These are phyloP conservation scores for Anarrhichthys ocellatus DNA, from an alignment of 2,113 vertebrate species.

Conservation along the genomic window DNA sequence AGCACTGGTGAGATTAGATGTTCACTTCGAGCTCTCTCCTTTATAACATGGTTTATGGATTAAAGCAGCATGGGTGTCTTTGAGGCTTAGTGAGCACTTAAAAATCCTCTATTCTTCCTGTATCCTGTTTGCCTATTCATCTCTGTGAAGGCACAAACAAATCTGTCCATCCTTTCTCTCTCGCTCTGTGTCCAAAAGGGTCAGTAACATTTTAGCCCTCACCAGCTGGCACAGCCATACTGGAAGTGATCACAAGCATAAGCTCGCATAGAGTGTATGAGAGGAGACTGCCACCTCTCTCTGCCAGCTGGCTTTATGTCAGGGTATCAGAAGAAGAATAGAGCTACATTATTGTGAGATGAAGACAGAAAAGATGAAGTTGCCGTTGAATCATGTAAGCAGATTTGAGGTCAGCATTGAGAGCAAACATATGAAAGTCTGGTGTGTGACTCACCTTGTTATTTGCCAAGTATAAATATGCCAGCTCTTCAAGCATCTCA, in stretches of 20 bases:
- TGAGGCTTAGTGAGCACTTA: constrained; percentile 73
- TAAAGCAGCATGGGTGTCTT: constrained; percentile 70
- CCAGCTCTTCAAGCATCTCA: constrained; percentile 91
- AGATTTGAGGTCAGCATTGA: not conserved
- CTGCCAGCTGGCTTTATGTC: constrained; percentile 35
- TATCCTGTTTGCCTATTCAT: constrained; percentile 57
- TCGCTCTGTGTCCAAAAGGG: constrained; percentile 40
- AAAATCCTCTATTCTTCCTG: constrained; percentile 64
- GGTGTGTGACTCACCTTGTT: constrained; percentile 89
- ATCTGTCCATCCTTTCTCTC: constrained; percentile 63
- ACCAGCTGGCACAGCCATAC: constrained; percentile 58
- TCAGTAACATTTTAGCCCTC: constrained; percentile 61
- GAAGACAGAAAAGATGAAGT: not conserved
- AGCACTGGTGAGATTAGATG: constrained; percentile 66
- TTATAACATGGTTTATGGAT: constrained; percentile 66
- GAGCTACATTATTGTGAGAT: not conserved
- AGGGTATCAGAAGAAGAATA: not conserved
- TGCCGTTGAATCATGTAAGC: not conserved
- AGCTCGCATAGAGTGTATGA: constrained; percentile 44
- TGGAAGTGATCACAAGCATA: constrained; percentile 66
- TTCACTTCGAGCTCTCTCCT: constrained; percentile 69
- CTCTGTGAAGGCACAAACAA: constrained; percentile 63
- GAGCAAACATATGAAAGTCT: constrained; percentile 7
- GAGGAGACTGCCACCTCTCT: constrained; percentile 36
- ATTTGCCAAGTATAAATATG: constrained; percentile 97